A percentile compares a stretch with the other conserved stretches of the same genome.
Evolutionary conservation across 2,888 invertebrate species (phyloP).

Genomic region (Mesorhabditis sp.): DNA sequence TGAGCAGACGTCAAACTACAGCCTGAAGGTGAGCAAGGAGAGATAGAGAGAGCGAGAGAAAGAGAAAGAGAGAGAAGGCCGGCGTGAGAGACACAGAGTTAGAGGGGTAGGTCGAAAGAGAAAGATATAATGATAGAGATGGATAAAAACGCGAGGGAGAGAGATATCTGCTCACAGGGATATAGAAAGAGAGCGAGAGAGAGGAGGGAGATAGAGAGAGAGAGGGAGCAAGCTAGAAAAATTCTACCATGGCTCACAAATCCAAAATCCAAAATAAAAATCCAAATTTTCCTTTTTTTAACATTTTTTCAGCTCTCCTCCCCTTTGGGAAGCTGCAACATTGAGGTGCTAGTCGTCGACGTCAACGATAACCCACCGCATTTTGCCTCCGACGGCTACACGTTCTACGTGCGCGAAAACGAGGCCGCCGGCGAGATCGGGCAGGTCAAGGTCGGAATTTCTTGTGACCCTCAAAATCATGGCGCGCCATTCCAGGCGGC

Average conservation of each 20-base stretch:
- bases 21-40: not conserved
- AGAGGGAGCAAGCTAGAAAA: not conserved
- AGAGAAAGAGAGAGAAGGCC: not conserved
- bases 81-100: not conserved
- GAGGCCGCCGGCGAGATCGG: conserved; percentile 21
- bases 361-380: conserved; percentile 4
- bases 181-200: too few relatives aligned
- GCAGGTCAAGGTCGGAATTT: conserved; percentile 14
- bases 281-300: not conserved
- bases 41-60: not conserved
- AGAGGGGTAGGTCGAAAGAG: too few relatives aligned
- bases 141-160: too few relatives aligned
- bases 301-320: not conserved
- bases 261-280: not conserved
- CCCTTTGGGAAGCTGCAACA: not conserved
- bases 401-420: conserved; percentile 28
- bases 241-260: not conserved
- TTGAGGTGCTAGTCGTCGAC: not conserved
- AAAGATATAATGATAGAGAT: too few relatives aligned
- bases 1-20: not conserved
- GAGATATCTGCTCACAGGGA: too few relatives aligned
- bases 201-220: too few relatives aligned
- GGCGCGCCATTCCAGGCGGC: not conserved
- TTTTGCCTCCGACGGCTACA: conserved; percentile 24
- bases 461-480: not conserved